A percentile compares a stretch with the other conserved stretches of the same genome.
phyloP scores from a whole-genome alignment of 2,113 vertebrate genomes.

The Fulica atra region DNA sequence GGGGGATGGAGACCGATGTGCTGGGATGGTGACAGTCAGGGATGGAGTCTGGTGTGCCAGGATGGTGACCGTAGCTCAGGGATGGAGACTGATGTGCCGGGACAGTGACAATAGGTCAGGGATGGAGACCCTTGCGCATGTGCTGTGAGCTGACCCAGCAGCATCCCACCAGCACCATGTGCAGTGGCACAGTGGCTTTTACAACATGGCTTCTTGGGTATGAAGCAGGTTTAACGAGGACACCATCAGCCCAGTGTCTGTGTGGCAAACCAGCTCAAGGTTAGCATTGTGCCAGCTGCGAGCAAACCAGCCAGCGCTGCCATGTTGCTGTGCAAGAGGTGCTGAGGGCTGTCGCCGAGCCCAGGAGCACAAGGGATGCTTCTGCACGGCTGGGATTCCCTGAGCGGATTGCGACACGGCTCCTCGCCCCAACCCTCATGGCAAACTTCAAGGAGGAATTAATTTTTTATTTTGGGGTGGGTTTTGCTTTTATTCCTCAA shows the following conservation, averaged over 20 bases:
- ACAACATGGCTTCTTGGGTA: not conserved
- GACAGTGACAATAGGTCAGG: fast-evolving
- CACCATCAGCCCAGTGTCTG: not conserved
- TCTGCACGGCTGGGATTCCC: not conserved
- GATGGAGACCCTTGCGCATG: fast-evolving
- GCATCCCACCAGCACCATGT: not conserved
- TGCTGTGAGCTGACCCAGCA: fast-evolving
- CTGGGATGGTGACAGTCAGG: not conserved
- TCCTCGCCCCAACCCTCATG: not conserved
- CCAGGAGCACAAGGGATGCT: not conserved
- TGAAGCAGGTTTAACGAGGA: not conserved
- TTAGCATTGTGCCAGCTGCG: fast-evolving
- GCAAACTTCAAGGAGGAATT: not conserved
- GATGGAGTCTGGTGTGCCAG: no score
- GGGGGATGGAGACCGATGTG: not conserved
- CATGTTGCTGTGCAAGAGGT: not conserved
- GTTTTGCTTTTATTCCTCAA: no score
- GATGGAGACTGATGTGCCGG: not conserved
- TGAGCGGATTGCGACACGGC: fast-evolving
- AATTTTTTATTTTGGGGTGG: not conserved
- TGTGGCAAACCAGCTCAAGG: not conserved
- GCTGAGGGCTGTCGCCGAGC: not conserved
- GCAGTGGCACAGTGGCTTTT: not conserved
- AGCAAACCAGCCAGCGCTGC: fast-evolving
- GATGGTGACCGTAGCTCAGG: no score